Evolutionary conservation across 2,797 vertebrate species (phyloP), one percentile per base, ranked within the genome.

Genomic region (Cottoperca gobio): DNA sequence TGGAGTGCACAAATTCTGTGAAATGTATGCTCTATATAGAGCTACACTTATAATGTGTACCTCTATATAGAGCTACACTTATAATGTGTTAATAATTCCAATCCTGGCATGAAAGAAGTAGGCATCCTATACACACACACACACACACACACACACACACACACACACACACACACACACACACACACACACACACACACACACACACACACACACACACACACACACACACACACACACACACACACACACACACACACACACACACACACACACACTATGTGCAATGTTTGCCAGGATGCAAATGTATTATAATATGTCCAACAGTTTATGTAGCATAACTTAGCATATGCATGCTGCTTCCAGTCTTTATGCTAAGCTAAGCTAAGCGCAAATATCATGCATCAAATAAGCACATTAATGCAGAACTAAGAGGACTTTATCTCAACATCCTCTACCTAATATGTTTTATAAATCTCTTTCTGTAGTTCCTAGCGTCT

Each of bases 281-380:
- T n/a, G n/a, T n/a, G n/a, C n/a, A n/a, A n/a, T n/a, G n/a, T n/a
- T n/a, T n/a, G n/a, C n/a, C n/a, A n/a, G n/a, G n/a, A n/a, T n/a
- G n/a, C n/a, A n/a, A n/a, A n/a, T 7, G 33, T 33, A 33, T 8
- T 33, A 33, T 33, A 33, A 31, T 33, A 33, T 33, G 31, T 31
- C 31, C 33, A 33, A 33, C 31, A 33, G 31, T 33, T 7, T 31
- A 8, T 33, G 31, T 33, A 33, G 6, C 31, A 33, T 33, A 33
- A 33, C 31, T 6, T 33, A 33, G 31, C 31, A 33, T 33, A 33
- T 8, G 1, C 33, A 33, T 33, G 8, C 31, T 33, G 50, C 5
- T 63, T 62, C 12, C 16, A 33, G 53, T 45, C 11, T 55, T 49
- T 48, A 61, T 59, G 68, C 48, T 67, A 59, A 62, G 49, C 26